Evolutionary conservation across 23 tunicate species (phyloP), one percentile per base, ranked within the genome.

Genomic region (Halocynthia roretzi): DNA sequence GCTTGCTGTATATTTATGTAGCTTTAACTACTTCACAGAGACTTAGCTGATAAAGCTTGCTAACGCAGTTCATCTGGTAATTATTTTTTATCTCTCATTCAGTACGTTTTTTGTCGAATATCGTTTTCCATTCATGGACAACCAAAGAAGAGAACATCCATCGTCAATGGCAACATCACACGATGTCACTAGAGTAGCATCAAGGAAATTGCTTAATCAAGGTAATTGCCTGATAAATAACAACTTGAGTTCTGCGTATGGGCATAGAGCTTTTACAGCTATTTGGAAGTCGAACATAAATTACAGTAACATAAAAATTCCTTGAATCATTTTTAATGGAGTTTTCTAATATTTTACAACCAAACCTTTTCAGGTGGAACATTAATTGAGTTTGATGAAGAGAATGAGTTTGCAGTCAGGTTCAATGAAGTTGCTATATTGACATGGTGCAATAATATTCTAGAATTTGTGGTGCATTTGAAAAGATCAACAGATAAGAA

Each of bases 91-190:
- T 31, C 44, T 31, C 44, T 31, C 44, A 14, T 65, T 12, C 83
- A 86, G 90, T 18, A 81, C 97, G 5, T 91, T 50, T 76, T 91
- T 85, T 62, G 90, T 91, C 20, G 97, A 91, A 51, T 91, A 82
- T 71, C 88, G 81, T 53, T 83, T 91, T 56, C 97, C 97, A 6
- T 77, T 48, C 50, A 15, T 70, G 10, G 52, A 80, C 11, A 14
- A 19, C 49, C 52, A 58, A n/a, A 20, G 55, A 53, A 19, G 81
- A 9, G 81, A 61, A 61, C 81, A 62, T 61, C 81, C 71, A 18
- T 77, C 71, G 23, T 60, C 84, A 10, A 83, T 80, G 17, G 63
- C 86, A 62, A 80, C 79, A 5, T 62, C 87, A 5, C 95, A 88
- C 68, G 95, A 88, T 52, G 77, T 88, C 76, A 83, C 95, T 53